These are phyloP conservation scores for Drosophila paranaensis DNA, from an alignment of 2,888 invertebrate species.

Conservation along the genomic window DNA sequence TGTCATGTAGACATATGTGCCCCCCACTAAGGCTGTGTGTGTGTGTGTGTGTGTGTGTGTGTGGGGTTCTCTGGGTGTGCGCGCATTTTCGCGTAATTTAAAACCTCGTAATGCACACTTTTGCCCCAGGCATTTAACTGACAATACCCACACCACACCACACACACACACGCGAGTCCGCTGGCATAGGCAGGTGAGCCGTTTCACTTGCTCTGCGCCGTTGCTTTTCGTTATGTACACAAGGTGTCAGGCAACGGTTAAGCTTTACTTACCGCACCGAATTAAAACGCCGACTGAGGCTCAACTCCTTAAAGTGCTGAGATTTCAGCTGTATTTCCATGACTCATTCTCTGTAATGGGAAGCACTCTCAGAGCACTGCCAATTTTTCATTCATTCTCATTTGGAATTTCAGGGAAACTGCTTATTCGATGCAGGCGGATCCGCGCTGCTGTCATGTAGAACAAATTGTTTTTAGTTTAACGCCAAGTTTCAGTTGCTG, in stretches of 20 bases:
- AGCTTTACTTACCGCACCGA: constrained; percentile 74
- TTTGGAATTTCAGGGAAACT: not conserved
- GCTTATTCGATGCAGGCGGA: not conserved
- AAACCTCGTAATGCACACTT: constrained; percentile 81
- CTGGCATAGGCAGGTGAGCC: constrained; percentile 22
- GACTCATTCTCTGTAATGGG: constrained; percentile 5
- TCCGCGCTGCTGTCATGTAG: constrained; percentile 2
- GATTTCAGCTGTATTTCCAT: constrained; percentile 55
- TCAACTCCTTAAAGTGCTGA: constrained; percentile 59
- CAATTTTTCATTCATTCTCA: constrained; percentile 1
- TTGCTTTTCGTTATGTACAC: constrained; percentile 56
- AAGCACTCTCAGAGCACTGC: constrained; percentile 1
- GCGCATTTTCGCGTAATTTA: constrained; percentile 74
- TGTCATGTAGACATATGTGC: constrained; percentile 26
- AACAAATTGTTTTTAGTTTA: constrained; percentile 12
- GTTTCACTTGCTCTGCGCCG: constrained; percentile 7
- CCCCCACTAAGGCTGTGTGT: not conserved
- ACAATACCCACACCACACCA: constrained; percentile 60
- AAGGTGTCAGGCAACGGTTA: constrained; percentile 75
- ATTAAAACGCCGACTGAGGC: constrained; percentile 46
- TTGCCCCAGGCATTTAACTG: constrained; percentile 77
- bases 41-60: constrained; percentile 2
- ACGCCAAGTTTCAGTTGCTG: constrained; percentile 2
- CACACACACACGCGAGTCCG: constrained; percentile 33
- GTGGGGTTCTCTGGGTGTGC: constrained; percentile 37